Evolutionary conservation across 2,888 invertebrate genomes (phyloP), one percentile per base, ranked within the genome.

Genomic region (Cerastoderma edule): DNA sequence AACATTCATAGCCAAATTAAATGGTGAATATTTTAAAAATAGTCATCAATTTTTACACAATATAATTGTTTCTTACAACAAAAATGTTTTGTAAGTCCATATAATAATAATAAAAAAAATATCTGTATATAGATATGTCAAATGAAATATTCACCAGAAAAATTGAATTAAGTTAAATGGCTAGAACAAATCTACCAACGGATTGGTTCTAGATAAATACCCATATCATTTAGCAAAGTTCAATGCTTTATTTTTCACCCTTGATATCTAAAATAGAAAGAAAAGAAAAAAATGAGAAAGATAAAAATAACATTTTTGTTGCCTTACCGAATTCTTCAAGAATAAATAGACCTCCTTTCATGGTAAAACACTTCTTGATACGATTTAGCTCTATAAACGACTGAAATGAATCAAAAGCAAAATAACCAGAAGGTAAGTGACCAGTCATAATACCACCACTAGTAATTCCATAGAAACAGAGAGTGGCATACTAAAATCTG

Each of bases 301-400:
- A 71, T 75, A 83, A 79, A 69, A 80, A 74, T 74, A 60, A 60
- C 70, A 67, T 74, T 66, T 64, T 74, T 78, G 77, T 72, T 63
- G 67, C 82, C 98, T 98, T 95, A 99, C 99, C 99, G 94, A 96
- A 99, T 96, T 99, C 99, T 95, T 99, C 99, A 93, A 99, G 95
- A 92, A 99, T 96, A 95, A 99, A 99, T 94, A 99, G 97, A 93
- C 98, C 98, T 93, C 99, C 99, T 94, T 98, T 99, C 94, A 98
- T 98, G 79, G 99, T 99, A 95, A 99, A 99, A 95, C 99, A 99
- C 94, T 99, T 99, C 94, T 98, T 96, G 94, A 99, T 99, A 94
- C 99, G 98, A 94, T 97, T 97, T 94, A 99, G 95, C 93, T 98
- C 96, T 93, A 99, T 98, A 95, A 99, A 99, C 95, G 99, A 99